Conservation (phyloP, 2,113 vertebrate genomes). For the Glaucomys volans region DNA sequence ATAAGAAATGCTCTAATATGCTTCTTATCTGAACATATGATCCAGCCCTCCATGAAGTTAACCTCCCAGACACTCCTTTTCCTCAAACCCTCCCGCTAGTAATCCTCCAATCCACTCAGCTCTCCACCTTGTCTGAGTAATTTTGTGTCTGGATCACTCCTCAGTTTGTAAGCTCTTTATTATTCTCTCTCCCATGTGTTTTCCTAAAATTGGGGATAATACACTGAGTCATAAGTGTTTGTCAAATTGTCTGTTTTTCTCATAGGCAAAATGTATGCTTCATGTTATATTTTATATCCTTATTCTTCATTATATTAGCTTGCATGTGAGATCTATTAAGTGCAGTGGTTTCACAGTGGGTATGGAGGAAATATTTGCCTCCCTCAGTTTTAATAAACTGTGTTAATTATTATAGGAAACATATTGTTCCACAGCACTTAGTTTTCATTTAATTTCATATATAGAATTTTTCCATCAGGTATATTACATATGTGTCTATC, state of each 20-base stretch:
- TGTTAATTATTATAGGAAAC: not conserved
- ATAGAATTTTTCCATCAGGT: not conserved
- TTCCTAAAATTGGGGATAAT: not conserved
- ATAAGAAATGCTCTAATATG: not conserved
- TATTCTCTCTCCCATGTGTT: not conserved
- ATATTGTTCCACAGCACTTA: not conserved
- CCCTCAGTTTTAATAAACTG: not conserved
- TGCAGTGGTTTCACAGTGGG: not conserved
- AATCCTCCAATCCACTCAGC: too few species aligned
- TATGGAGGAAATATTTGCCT: not conserved
- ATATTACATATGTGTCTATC: not conserved
- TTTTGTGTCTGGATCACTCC: not conserved
- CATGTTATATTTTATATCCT: not conserved
- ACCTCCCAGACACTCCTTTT: not conserved
- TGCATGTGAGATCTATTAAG: not conserved
- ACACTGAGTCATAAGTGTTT: not conserved
- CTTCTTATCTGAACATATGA: not conserved
- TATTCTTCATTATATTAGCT: not conserved
- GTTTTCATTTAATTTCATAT: not conserved
- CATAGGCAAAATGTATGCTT: not conserved
- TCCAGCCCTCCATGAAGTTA: not conserved
- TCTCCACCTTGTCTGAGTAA: rapidly evolving
- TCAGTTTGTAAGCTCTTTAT: not conserved
- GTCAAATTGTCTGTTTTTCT: not conserved
- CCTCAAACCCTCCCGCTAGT: not conserved